Base-by-base conservation (phyloP, 2,113 vertebrate genomes). In the Ictidomys tridecemlineatus region DNA sequence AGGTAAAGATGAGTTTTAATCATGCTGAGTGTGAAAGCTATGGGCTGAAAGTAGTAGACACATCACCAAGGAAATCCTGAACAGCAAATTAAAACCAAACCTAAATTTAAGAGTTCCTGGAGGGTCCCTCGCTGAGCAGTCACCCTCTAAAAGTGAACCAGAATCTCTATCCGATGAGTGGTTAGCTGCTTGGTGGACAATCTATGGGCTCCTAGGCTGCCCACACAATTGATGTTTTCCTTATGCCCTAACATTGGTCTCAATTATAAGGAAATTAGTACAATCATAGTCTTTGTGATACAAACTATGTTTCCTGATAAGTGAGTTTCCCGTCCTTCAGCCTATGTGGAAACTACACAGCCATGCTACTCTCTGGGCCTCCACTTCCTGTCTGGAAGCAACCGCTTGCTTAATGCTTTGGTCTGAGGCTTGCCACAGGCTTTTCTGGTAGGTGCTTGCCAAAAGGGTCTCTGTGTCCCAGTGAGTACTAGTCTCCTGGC, bases 1-100 rank as follows among this genome's bases (percentile, higher is more conserved):
- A 78, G 77, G 48, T 37, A 28, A 89, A 77, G 67, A 58, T 32
- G 67, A 70, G 26, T 89, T 95, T 86, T 74, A 89, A 65, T 56
- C 2, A 8, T 3, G 24, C 73, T 56, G 34, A 11, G 34, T 28
- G 22, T 22, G 48, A 85, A 58, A n/a, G 37, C 28, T 37, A 2
- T 18, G 65, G 58, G 56, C 32, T 84, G 67, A 65, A 85, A 63
- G 48, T 61, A 34, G 30, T 6, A 74, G 85, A 80, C 17, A 37
- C 11, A 8, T 51, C 14, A n/a, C 58, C 24, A 91, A 76, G 53
- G 42, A 58, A 58, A 61, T 89, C 42, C 17, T 94, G 42, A 94
- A 28, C 8, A 56, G 28, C 39, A 9, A 4, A 30, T 69, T 22
- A 37, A 89, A 85, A 61, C 39, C 61, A 69, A 85, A 18, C 5